Percentiles rank a stretch among this genome's conserved stretches.
Conservation (phyloP, 2,888 invertebrate genomes). For the Drosophila monieri region DNA sequence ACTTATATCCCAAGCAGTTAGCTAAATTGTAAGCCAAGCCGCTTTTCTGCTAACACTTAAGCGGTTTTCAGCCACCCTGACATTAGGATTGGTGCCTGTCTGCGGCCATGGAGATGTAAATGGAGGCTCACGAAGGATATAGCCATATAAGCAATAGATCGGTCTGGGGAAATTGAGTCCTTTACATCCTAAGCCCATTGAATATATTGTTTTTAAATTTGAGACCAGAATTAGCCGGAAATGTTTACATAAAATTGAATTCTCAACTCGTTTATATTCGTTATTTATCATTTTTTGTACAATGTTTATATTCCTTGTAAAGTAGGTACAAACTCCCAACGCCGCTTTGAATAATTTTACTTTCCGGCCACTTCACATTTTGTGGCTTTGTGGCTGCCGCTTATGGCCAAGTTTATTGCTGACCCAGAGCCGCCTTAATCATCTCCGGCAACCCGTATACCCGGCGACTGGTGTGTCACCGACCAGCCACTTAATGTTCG, state of each 20-base stretch:
- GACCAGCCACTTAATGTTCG: constrained; percentile 68
- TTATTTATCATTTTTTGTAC: too few species aligned
- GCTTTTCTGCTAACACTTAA: constrained; percentile 31
- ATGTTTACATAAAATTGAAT: too few species aligned
- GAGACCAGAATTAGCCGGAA: neutral
- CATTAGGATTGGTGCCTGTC: constrained; percentile 8
- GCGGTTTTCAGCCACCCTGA: constrained; percentile 27
- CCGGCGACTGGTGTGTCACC: constrained; percentile 45
- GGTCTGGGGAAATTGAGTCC: neutral
- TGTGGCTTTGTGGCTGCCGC: constrained; percentile 27
- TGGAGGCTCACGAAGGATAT: neutral
- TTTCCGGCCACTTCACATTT: constrained; percentile 19
- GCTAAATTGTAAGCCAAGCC: constrained; percentile 23
- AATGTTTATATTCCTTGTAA: neutral
- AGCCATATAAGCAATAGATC: neutral
- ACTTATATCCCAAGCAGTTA: constrained; percentile 12
- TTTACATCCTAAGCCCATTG: neutral
- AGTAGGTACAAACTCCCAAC: neutral
- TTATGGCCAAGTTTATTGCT: constrained; percentile 48
- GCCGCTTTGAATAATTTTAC: constrained; percentile 1
- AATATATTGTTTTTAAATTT: constrained; percentile 2
- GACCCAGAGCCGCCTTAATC: constrained; percentile 35
- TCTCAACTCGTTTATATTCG: too few species aligned
- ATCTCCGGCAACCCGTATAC: constrained; percentile 26
- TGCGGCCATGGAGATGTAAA: constrained; percentile 2